Evolutionary conservation across 2,113 vertebrate genomes (phyloP).

Genomic region (Tyrannus savana): DNA sequence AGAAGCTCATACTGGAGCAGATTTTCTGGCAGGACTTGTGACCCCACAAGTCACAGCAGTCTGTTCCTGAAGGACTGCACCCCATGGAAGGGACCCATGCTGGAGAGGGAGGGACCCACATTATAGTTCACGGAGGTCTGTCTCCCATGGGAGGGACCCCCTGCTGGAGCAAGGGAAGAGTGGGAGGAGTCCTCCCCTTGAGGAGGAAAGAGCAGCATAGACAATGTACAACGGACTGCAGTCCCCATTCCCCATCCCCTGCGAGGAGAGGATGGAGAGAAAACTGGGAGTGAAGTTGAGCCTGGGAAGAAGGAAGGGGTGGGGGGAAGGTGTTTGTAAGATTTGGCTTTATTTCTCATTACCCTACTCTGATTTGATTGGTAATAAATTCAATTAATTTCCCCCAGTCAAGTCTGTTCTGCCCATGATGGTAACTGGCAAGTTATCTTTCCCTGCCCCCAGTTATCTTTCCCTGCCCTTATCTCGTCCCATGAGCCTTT

Average conservation of each 20-base stretch:
- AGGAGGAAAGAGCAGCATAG: neutral
- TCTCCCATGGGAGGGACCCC: neutral
- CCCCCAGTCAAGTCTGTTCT: fast-evolving
- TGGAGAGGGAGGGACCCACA: neutral
- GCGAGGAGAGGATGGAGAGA: fast-evolving
- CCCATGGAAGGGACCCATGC: neutral
- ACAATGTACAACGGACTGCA: fast-evolving
- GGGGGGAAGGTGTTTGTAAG: neutral
- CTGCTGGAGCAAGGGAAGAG: neutral
- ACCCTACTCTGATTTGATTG: neutral
- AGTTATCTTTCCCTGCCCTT: neutral
- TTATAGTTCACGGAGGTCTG: neutral
- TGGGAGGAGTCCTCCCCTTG: neutral
- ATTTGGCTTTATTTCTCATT: neutral
- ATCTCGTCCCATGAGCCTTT: fast-evolving
- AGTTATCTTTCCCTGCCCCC: neutral
- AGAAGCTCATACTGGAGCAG: neutral
- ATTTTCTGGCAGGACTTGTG: neutral
- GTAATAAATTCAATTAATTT: neutral
- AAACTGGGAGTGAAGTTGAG: neutral
- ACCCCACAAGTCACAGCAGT: neutral
- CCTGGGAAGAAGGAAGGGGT: neutral
- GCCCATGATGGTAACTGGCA: fast-evolving
- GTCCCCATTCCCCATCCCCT: fast-evolving
- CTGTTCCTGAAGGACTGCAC: neutral